phyloP scores from a whole-genome alignment of 2,113 vertebrate genomes.

The Salvelinus alpinus region DNA sequence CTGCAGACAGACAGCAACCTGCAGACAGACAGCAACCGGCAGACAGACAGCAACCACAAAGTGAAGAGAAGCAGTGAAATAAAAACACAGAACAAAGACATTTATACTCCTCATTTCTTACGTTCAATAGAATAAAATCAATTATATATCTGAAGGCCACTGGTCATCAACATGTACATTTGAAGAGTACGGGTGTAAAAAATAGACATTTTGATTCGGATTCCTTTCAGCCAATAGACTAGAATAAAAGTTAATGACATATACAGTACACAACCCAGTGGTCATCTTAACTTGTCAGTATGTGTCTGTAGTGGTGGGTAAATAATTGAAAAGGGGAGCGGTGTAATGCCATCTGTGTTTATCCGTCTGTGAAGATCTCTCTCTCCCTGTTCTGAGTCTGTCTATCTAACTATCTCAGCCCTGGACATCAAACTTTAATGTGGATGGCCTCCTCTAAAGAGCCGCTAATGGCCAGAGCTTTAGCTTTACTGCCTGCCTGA shows the following conservation, averaged over 20 bases:
- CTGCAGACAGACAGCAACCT: neutral
- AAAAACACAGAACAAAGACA: neutral
- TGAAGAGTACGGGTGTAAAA: too few species aligned
- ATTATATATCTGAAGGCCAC: conserved; percentile 48
- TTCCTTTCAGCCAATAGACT: too few species aligned
- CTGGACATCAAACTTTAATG: conserved; percentile 58
- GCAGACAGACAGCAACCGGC: neutral
- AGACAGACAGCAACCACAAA: neutral
- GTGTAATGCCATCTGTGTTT: neutral
- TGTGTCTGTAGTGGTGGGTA: too few species aligned
- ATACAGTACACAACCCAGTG: too few species aligned
- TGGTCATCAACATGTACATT: neutral
- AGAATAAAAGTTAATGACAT: too few species aligned
- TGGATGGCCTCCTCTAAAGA: conserved; percentile 48
- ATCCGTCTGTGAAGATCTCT: neutral
- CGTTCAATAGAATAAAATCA: neutral
- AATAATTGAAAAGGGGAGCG: too few species aligned
- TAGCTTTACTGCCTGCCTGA: conserved; percentile 34
- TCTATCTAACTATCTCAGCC: neutral
- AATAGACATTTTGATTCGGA: too few species aligned
- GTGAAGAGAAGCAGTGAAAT: neutral
- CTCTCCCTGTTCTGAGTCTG: neutral
- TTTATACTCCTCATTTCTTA: neutral
- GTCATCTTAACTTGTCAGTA: too few species aligned
- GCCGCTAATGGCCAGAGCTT: conserved; percentile 41